Evolutionary conservation across 2,797 vertebrate genomes (phyloP).

Genomic region (Paratrypauchen microcephalus): DNA sequence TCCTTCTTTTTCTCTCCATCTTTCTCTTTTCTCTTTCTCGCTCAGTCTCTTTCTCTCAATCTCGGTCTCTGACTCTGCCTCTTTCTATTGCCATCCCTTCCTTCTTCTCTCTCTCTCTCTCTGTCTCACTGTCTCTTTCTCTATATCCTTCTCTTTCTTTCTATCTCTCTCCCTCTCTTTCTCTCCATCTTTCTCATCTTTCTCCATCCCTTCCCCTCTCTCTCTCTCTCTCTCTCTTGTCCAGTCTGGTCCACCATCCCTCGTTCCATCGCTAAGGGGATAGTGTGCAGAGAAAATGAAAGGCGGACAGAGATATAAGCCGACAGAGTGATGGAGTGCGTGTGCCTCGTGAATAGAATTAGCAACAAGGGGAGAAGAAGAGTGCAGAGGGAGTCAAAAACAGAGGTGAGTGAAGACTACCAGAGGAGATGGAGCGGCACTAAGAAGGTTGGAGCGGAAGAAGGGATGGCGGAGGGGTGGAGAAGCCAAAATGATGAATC

Average conservation of each 20-base stretch:
- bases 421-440: conserved; percentile 42
- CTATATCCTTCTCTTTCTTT: no score
- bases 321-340: conserved; percentile 72
- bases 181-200: no score
- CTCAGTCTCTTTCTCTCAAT: no score
- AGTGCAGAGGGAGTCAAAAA: conserved; percentile 60
- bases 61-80: no score
- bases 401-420: conserved; percentile 70
- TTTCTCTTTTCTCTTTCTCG: no score
- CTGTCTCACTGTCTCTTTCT: no score
- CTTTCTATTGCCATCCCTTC: no score
- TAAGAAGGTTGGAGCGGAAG: neutral
- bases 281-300: conserved; percentile 69
- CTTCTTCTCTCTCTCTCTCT: no score
- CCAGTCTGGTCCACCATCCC: conserved; percentile 30
- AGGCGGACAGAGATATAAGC: conserved; percentile 66
- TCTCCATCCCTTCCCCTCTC: no score
- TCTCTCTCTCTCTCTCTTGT: conserved; percentile 64
- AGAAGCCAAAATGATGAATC: conserved; percentile 38
- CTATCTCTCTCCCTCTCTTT: no score
- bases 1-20: no score
- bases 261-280: conserved; percentile 21
- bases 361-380: conserved; percentile 43
- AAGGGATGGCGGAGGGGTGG: conserved; percentile 3
- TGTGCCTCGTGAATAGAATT: conserved; percentile 71